These are phyloP conservation scores for Phenacoccus solenopsis DNA, from an alignment of 1,140 invertebrate genomes.

Conservation along the genomic window DNA sequence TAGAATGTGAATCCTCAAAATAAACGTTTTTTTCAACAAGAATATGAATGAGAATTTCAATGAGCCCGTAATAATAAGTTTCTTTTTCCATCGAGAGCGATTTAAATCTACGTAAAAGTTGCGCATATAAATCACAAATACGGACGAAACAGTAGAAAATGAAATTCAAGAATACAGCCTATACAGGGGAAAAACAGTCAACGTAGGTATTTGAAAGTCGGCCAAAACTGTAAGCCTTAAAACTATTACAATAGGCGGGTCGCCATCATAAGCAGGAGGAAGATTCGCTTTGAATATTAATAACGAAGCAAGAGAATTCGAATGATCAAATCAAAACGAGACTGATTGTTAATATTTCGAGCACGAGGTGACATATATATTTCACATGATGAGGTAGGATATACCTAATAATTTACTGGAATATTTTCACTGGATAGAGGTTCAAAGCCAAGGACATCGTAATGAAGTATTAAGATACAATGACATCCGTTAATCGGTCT, in stretches of 20 bases:
- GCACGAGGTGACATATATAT: constrained; percentile 1
- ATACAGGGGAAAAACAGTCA: not conserved
- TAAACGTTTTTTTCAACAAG: no score
- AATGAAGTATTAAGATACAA: not conserved
- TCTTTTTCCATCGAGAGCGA: no score
- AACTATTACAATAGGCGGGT: not conserved
- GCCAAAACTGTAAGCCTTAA: not conserved
- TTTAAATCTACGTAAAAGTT: not conserved
- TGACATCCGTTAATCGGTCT: not conserved
- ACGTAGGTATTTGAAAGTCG: not conserved
- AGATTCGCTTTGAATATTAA: not conserved
- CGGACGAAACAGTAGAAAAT: not conserved
- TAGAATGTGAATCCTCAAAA: no score
- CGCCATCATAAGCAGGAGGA: not conserved
- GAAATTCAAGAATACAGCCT: not conserved
- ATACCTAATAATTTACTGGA: not conserved
- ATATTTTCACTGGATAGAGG: not conserved
- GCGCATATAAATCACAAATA: not conserved
- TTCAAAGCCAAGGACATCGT: not conserved
- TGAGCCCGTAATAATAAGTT: no score
- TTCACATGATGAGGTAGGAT: not conserved
- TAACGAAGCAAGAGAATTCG: not conserved
- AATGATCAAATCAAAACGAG: not conserved
- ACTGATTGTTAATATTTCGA: not conserved
- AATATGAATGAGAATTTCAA: no score